Evolutionary conservation across 2,797 vertebrate species (phyloP).

Genomic region (Xenentodon cancila): DNA sequence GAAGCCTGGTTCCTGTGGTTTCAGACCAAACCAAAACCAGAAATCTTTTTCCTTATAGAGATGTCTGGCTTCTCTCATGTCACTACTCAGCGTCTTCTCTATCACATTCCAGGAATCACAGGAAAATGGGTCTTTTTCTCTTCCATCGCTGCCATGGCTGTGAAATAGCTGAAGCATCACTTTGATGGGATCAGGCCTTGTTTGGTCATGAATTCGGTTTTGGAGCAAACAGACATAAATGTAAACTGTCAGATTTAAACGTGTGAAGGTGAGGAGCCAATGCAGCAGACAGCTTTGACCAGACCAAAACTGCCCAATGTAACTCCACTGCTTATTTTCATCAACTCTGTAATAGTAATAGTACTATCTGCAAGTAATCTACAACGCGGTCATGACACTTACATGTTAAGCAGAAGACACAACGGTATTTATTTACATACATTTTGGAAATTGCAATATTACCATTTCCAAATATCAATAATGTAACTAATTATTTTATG

Average conservation of each 20-base stretch:
- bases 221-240: constrained; percentile 51
- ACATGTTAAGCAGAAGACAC: neutral
- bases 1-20: constrained; percentile 69
- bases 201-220: constrained; percentile 71
- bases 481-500: no score
- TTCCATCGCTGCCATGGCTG: constrained; percentile 27
- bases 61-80: constrained; percentile 70
- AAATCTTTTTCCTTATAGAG: constrained; percentile 41
- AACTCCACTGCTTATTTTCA: constrained; percentile 23
- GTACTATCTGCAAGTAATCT: constrained; percentile 31
- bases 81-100: constrained; percentile 23
- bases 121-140: constrained; percentile 18
- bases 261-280: constrained; percentile 38
- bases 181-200: constrained; percentile 60
- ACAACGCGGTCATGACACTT: constrained; percentile 19
- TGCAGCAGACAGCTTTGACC: constrained; percentile 30
- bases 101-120: constrained; percentile 30
- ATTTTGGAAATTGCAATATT: no score
- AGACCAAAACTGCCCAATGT: constrained; percentile 7
- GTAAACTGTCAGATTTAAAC: constrained; percentile 62
- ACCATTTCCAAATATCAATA: no score
- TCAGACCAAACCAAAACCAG: constrained; percentile 58
- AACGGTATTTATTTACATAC: neutral
- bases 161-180: constrained; percentile 47
- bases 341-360: constrained; percentile 28